Evolutionary conservation across 1,140 invertebrate genomes (phyloP), one percentile per base, ranked within the genome.

Genomic region (Ceratosolen fusciceps): DNA sequence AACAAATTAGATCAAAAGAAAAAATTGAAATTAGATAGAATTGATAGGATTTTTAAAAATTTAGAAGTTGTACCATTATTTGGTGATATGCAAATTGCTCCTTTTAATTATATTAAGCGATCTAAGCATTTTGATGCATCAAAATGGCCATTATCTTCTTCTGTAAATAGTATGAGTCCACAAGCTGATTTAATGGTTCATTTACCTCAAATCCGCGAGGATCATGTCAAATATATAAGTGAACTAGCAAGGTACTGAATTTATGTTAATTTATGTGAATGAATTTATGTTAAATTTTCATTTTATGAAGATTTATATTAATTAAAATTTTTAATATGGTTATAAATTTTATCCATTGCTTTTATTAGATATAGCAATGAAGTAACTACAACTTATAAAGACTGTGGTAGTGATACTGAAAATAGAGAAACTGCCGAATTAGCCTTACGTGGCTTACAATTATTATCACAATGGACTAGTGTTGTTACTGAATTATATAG

Each of bases 11-110:
- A 99, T 90, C 97, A 98, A 85, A 99, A 98, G 88, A 99, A 98
- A 86, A 96, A 98, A 88, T 93, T 99, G n/a, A 95, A 95, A 79
- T 91, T 99, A 60, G 95, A 96, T 83, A 95, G 96, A 85, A 98
- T 99, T 83, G 98, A 99, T 90, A 95, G 96, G 86, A 99, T 99
- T 76, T 98, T 99, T 84, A 99, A 99, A 93, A 97, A 98, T 89
- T 88, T 99, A 60, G 98, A 99, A 92, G 98, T 99, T 76, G 98
- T 99, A 2, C 98, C 98, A 0, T 89, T 99, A 10, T 99, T 99
- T 90, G 98, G 98, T 5, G 98, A 99, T 86, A 99, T 99, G 98
- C 98, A 99, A 91, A 99, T 99, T 79, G 97, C 98, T 0, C 98
- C 98, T 0, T 99, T 99, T 88, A 98, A 98, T 88, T 99, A 99